These are phyloP conservation scores for Probosciger aterrimus DNA, from an alignment of 2,113 vertebrate genomes.

Conservation along the genomic window DNA sequence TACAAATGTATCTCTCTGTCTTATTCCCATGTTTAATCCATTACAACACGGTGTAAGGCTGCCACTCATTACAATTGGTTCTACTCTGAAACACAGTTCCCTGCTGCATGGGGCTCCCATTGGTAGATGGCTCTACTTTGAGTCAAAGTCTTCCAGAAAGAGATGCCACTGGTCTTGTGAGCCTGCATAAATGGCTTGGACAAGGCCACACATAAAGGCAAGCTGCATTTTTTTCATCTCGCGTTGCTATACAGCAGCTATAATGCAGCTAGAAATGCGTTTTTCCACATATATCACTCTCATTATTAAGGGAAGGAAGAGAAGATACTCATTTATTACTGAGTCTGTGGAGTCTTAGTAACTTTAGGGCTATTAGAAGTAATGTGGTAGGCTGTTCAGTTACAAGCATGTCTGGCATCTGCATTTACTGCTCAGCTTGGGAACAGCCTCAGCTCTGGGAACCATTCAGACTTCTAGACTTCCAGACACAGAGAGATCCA, in stretches of 20 bases:
- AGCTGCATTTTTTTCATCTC: not conserved
- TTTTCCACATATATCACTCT: not conserved
- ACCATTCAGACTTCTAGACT: not conserved
- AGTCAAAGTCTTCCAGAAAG: not conserved
- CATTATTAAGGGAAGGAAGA: not conserved
- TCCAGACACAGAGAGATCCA: not conserved
- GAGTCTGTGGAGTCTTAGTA: not conserved
- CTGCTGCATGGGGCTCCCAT: not conserved
- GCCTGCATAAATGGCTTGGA: not conserved
- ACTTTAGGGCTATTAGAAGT: not conserved
- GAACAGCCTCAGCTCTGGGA: not conserved
- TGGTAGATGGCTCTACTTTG: not conserved
- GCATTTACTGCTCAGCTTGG: not conserved
- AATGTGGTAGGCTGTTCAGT: not conserved
- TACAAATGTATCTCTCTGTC: not conserved
- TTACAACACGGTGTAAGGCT: not conserved
- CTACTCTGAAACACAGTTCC: not conserved
- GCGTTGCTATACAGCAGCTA: not conserved
- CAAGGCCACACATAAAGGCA: not conserved
- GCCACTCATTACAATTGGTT: not conserved
- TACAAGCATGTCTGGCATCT: not conserved
- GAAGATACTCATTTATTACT: not conserved
- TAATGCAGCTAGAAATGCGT: not conserved
- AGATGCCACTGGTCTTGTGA: not conserved
- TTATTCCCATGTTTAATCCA: not conserved